These are phyloP conservation scores for Spea hammondii DNA, from an alignment of 2,797 vertebrate genomes.

Conservation along the genomic window DNA sequence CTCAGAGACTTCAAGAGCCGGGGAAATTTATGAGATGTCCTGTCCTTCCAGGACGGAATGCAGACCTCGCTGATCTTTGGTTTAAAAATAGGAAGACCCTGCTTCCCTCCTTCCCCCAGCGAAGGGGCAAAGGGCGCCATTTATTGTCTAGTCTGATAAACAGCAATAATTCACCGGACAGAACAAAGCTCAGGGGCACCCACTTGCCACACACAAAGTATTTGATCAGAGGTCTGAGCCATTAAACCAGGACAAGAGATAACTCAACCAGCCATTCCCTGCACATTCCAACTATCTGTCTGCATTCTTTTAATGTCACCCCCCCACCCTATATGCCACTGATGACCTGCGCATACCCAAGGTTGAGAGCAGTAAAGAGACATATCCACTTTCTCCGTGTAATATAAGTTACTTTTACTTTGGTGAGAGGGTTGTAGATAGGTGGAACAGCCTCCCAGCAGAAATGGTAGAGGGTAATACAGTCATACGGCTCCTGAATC, in stretches of 20 bases:
- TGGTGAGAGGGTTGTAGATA: no score
- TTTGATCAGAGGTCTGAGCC: not conserved
- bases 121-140: not conserved
- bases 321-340: conserved; percentile 8
- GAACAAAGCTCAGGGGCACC: conserved; percentile 30
- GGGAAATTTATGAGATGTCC: conserved; percentile 35
- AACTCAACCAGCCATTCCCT: not conserved
- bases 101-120: not conserved
- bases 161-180: conserved; percentile 11
- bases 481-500: no score
- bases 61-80: not conserved
- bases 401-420: not conserved
- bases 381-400: conserved; percentile 15
- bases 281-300: not conserved
- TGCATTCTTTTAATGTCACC: not conserved
- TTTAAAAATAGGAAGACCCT: conserved; percentile 34
- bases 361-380: conserved; percentile 13
- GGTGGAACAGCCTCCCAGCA: no score
- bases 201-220: not conserved
- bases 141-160: conserved; percentile 25
- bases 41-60: conserved; percentile 9
- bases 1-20: conserved; percentile 29
- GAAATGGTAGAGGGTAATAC: no score
- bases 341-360: conserved; percentile 9
- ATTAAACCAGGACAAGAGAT: not conserved